Evolutionary conservation across 2,888 invertebrate genomes (phyloP).

Genomic region (Amitus sp.): DNA sequence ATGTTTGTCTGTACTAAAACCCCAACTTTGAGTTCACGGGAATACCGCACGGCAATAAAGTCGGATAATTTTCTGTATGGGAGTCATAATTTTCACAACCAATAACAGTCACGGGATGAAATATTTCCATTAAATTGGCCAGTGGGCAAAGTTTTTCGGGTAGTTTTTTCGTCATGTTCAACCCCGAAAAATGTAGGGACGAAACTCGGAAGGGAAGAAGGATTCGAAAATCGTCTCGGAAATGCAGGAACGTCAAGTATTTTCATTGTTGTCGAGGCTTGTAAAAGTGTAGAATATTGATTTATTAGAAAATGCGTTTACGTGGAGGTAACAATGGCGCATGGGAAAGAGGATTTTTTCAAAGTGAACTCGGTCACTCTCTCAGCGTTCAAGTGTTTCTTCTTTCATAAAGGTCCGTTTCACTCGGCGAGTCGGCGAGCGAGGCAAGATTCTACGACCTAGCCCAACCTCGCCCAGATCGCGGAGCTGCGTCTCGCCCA

Average conservation of each 20-base stretch:
- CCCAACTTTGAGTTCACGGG: no score
- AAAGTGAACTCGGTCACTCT: background rate
- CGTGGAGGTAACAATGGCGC: background rate
- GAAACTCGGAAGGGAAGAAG: no score
- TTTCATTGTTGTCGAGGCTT: background rate
- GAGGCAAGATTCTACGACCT: slow-evolving; percentile 24
- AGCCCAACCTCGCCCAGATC: slow-evolving; percentile 37
- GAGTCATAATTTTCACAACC: no score
- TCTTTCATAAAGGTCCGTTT: background rate
- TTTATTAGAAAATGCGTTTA: slow-evolving; percentile 1
- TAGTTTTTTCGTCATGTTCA: no score
- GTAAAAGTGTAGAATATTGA: background rate
- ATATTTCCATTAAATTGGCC: no score
- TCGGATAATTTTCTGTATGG: no score
- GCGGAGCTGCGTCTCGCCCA: slow-evolving; percentile 24
- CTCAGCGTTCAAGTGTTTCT: slow-evolving; percentile 2
- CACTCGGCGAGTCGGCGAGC: slow-evolving; percentile 2
- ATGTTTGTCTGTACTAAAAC: no score
- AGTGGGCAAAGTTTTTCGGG: no score
- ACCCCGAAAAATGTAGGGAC: no score
- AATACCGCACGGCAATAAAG: no score
- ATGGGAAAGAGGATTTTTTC: background rate
- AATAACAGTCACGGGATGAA: no score
- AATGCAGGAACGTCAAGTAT: background rate
- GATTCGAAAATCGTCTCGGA: no score